Percentiles rank a stretch among this genome's conserved stretches.
phyloP scores from a whole-genome alignment of 2,113 vertebrate genomes.

The Baryphthengus martii region DNA sequence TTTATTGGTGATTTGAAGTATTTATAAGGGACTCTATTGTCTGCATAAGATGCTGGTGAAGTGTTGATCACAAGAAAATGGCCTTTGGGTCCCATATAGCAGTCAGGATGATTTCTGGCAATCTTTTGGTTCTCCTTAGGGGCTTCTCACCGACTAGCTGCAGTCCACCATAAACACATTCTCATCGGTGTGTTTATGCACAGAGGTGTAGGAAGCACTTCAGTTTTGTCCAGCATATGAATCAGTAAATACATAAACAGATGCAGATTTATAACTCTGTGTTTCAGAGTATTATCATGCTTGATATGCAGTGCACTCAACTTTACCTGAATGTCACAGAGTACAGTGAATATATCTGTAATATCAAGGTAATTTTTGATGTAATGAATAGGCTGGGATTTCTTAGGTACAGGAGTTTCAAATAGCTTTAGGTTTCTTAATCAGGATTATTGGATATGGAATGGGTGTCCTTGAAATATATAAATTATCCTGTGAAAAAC shows the following conservation, averaged over 20 bases:
- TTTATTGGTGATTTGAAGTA: background rate
- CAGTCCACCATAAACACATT: background rate
- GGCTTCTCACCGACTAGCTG: background rate
- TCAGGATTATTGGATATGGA: background rate
- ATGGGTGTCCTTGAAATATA: background rate
- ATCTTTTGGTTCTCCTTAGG: background rate
- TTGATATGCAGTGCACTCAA: background rate
- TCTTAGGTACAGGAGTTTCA: background rate
- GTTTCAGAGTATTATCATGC: background rate
- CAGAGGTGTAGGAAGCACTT: background rate
- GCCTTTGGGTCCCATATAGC: background rate
- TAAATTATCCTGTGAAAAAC: background rate
- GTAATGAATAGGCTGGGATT: background rate
- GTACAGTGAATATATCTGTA: background rate
- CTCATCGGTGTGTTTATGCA: background rate
- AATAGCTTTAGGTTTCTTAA: background rate
- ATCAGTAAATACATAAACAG: background rate
- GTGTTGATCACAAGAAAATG: background rate
- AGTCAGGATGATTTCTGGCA: background rate
- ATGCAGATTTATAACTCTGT: background rate
- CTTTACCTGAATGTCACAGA: slow-evolving; percentile 12
- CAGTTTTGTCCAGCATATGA: background rate
- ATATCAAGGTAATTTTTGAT: background rate
- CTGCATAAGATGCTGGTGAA: background rate
- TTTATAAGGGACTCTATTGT: background rate